Conservation (phyloP, 2,888 invertebrate genomes). For the Phyto melanocephala region DNA sequence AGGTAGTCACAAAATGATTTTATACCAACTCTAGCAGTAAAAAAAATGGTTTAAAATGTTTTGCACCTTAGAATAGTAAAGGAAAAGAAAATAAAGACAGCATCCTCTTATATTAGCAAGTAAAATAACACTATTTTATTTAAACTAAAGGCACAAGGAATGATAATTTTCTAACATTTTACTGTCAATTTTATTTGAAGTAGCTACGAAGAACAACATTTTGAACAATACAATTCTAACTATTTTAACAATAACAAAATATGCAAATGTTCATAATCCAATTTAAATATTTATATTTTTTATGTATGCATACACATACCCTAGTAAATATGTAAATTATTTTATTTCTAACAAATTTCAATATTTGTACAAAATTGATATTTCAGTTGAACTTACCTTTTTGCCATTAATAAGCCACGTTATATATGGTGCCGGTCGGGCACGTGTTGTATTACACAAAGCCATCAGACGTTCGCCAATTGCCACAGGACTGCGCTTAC, state of each 20-base stretch:
- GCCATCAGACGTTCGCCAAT: conserved; percentile 84
- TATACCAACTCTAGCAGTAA: too few relatives aligned
- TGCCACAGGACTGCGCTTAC: conserved; percentile 80
- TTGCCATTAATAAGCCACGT: conserved; percentile 87
- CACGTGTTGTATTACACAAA: conserved; percentile 85
- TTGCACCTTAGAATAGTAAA: too few relatives aligned
- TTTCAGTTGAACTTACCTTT: conserved; percentile 80
- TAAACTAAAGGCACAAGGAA: too few relatives aligned
- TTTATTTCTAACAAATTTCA: not conserved
- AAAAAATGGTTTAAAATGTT: too few relatives aligned
- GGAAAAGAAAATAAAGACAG: too few relatives aligned
- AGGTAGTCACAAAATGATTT: too few relatives aligned
- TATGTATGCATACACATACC: not conserved
- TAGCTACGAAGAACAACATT: too few relatives aligned
- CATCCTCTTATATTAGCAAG: too few relatives aligned
- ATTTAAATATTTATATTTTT: not conserved
- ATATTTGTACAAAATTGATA: not conserved
- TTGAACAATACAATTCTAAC: not conserved
- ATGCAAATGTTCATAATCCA: not conserved
- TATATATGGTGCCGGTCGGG: conserved; percentile 84
- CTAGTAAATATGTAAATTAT: too few relatives aligned
- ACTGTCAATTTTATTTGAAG: too few relatives aligned
- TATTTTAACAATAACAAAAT: not conserved
- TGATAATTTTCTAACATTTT: too few relatives aligned
- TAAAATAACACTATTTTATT: too few relatives aligned